Evolutionary conservation across 30 jellyfish, hydroid and myxozoan genomes (phyloP).

Genomic region (Aurelia aurita complex sp. Pacific): DNA sequence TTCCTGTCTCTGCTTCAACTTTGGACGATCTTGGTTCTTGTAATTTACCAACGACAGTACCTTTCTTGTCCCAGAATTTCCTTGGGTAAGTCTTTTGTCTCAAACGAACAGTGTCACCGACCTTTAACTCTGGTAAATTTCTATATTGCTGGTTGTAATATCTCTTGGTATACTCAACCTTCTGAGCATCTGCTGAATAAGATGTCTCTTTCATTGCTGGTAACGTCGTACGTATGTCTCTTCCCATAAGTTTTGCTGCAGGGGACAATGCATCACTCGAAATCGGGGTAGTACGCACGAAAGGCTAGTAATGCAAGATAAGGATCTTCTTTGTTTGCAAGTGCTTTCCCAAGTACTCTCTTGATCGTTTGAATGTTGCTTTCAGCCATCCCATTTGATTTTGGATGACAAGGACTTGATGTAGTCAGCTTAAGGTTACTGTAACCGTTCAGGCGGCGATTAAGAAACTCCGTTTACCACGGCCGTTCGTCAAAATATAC

Average conservation of each 20-base stretch:
- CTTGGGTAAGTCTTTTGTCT: constrained; percentile 40
- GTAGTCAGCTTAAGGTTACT: no score
- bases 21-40: not conserved
- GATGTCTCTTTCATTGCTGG: constrained; percentile 10
- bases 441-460: no score
- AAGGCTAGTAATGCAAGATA: constrained; percentile 36
- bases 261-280: constrained; percentile 26
- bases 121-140: constrained; percentile 16
- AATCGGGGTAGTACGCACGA: constrained; percentile 29
- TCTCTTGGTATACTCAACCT: constrained; percentile 9
- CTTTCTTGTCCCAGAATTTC: constrained; percentile 28
- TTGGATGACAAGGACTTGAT: constrained; percentile 43
- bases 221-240: not conserved
- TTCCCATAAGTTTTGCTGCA: not conserved
- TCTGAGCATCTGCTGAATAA: constrained; percentile 19
- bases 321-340: constrained; percentile 44
- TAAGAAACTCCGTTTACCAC: no score
- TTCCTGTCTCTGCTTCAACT: constrained; percentile 57
- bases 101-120: constrained; percentile 40
- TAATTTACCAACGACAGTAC: constrained; percentile 28
- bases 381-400: constrained; percentile 26
- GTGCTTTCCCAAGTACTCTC: constrained; percentile 24
- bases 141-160: constrained; percentile 18
- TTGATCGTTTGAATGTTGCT: constrained; percentile 9
- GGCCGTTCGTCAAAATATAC: no score